Percentiles rank a stretch among this genome's conserved stretches.
phyloP scores from a whole-genome alignment of 2,888 invertebrate genomes.

The Papilio protenor region DNA sequence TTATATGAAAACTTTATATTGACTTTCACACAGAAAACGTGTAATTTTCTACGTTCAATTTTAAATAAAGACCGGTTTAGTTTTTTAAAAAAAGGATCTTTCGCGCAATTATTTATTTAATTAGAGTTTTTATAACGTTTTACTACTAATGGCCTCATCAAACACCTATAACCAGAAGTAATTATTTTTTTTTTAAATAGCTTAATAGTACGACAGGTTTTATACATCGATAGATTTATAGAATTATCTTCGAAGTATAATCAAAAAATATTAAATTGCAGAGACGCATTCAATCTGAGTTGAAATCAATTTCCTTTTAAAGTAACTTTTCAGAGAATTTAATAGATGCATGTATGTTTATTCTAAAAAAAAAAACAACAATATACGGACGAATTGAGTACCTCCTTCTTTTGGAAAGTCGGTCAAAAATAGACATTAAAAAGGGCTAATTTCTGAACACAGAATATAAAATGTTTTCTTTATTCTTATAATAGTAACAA shows the following conservation, averaged over 20 bases:
- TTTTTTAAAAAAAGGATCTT: neutral
- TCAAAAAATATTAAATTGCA: constrained; percentile 10
- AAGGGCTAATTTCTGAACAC: no score
- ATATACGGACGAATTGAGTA: no score
- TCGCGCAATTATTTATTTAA: neutral
- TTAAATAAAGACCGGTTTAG: constrained; percentile 6
- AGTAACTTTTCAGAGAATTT: constrained; percentile 7
- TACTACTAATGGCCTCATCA: neutral
- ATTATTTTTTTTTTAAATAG: no score
- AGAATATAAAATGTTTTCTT: no score
- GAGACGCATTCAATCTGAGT: neutral
- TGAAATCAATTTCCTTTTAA: constrained; percentile 19
- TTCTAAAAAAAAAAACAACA: no score
- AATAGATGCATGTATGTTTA: neutral
- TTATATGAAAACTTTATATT: constrained; percentile 6
- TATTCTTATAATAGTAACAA: no score
- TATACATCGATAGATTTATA: no score
- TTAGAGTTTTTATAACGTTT: neutral
- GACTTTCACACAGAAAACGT: constrained; percentile 13
- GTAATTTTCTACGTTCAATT: constrained; percentile 13
- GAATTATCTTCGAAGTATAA: neutral
- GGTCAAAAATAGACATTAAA: no score
- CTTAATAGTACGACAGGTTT: no score
- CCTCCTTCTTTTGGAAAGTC: no score
- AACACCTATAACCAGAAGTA: no score